These are phyloP conservation scores for Aspiorhynchus laticeps DNA, from an alignment of 2,113 vertebrate species.

Conservation along the genomic window DNA sequence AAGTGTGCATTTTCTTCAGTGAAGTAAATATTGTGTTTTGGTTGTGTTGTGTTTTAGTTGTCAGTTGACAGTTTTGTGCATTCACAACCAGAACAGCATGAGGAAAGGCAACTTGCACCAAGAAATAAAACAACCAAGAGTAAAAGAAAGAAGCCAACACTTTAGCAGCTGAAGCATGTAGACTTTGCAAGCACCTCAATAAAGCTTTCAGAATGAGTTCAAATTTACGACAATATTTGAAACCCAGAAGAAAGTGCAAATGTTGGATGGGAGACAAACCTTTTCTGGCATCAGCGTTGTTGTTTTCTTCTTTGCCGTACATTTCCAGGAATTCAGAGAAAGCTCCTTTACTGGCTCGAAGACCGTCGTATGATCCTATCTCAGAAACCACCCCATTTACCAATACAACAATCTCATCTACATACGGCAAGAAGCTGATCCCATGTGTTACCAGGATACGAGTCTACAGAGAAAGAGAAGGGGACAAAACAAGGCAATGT, in stretches of 20 bases:
- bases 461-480: conserved; percentile 77
- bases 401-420: conserved; percentile 89
- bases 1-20: not conserved
- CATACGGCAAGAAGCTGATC: conserved; percentile 85
- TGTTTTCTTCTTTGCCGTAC: conserved; percentile 78
- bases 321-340: conserved; percentile 89
- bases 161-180: too few relatives aligned
- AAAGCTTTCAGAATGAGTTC: not conserved
- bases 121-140: not conserved
- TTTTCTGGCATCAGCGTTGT: conserved; percentile 51
- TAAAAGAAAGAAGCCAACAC: too few relatives aligned
- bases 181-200: not conserved
- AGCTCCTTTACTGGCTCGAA: conserved; percentile 82
- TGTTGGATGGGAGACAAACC: conserved; percentile 56
- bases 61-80: not conserved
- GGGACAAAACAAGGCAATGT: not conserved
- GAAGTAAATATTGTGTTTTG: not conserved
- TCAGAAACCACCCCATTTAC: conserved; percentile 84
- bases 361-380: conserved; percentile 82
- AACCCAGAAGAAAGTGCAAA: not conserved
- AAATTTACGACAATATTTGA: not conserved
- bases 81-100: not conserved
- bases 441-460: conserved; percentile 92
- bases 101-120: not conserved
- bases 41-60: too few relatives aligned